Conservation (phyloP, 2,113 vertebrate genomes). For the Engraulis encrasicolus region DNA sequence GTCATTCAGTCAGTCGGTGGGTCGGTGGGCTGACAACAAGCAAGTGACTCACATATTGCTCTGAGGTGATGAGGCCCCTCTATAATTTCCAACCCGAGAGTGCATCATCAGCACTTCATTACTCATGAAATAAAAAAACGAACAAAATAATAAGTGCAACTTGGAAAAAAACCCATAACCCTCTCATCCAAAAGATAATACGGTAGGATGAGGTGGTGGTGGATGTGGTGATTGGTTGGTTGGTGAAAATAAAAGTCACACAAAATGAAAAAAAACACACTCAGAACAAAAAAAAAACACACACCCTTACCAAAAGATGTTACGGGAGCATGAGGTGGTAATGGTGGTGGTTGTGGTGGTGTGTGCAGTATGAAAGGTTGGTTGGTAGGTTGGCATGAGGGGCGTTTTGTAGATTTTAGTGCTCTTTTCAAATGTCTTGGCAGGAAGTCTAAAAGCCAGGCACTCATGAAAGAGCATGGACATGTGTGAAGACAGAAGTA, state of each 20-base stretch:
- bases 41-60: constrained; percentile 53
- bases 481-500: background rate
- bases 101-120: too few relatives aligned
- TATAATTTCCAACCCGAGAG: constrained; percentile 55
- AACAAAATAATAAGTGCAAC: too few relatives aligned
- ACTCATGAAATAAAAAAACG: constrained; percentile 61
- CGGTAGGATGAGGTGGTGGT: too few relatives aligned
- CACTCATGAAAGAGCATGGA: background rate
- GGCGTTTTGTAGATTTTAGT: constrained; percentile 57
- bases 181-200: too few relatives aligned
- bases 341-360: constrained; percentile 30
- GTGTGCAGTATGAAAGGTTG: constrained; percentile 19
- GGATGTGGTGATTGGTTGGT: too few relatives aligned
- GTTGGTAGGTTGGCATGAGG: background rate
- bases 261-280: too few relatives aligned
- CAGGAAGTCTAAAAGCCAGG: constrained; percentile 32
- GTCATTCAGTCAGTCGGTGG: background rate
- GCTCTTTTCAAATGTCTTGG: constrained; percentile 34
- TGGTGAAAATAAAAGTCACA: background rate
- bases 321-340: background rate
- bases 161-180: too few relatives aligned
- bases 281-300: constrained; percentile 23
- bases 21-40: background rate
- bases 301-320: background rate
- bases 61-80: constrained; percentile 29